These are phyloP conservation scores for Anguilla pacifica DNA, from an alignment of 2,797 vertebrate species.

Conservation along the genomic window DNA sequence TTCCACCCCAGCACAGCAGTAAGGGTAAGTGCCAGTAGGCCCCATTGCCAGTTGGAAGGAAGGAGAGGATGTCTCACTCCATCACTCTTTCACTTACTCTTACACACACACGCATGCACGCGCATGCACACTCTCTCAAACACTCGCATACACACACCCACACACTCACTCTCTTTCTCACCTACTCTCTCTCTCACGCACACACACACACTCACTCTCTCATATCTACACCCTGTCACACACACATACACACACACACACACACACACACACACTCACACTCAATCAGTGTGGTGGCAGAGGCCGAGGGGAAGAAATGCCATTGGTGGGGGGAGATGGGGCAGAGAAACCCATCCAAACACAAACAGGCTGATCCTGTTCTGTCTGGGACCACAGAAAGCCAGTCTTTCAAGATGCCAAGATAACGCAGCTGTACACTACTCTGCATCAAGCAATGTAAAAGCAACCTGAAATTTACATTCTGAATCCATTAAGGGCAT, in stretches of 20 bases:
- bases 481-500: conserved; percentile 49
- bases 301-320: background rate
- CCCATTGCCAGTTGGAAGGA: conserved; percentile 83
- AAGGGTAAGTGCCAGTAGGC: conserved; percentile 49
- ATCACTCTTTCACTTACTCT: conserved; percentile 69
- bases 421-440: background rate
- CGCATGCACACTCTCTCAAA: conserved; percentile 75
- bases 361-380: conserved; percentile 71
- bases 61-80: conserved; percentile 81
- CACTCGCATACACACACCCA: conserved; percentile 67
- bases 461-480: conserved; percentile 51
- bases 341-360: background rate
- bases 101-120: conserved; percentile 67
- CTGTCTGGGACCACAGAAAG: conserved; percentile 62
- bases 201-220: too few species aligned
- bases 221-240: too few species aligned
- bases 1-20: conserved; percentile 62
- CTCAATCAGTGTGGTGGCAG: background rate
- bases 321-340: background rate
- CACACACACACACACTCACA: conserved; percentile 58
- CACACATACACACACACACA: conserved; percentile 47
- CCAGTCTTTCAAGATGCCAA: background rate
- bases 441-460: background rate
- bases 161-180: conserved; percentile 19
- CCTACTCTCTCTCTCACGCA: too few species aligned